phyloP scores from a whole-genome alignment of 1,140 invertebrate species.

The Anoplophora glabripennis region DNA sequence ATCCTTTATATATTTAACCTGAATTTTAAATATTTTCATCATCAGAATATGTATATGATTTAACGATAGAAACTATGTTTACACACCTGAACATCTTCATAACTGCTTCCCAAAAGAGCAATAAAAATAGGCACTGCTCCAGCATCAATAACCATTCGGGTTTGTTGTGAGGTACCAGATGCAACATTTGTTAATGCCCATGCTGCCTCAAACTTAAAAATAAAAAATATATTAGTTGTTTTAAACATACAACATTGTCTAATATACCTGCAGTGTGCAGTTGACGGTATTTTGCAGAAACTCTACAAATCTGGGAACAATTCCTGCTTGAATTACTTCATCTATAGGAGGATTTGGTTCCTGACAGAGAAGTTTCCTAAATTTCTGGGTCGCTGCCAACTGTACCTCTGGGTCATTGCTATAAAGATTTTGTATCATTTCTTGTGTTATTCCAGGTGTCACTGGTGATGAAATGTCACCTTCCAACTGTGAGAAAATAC shows the following conservation, averaged over 20 bases:
- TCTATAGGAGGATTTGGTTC: conserved; percentile 98
- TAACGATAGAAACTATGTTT: background rate
- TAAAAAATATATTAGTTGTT: background rate
- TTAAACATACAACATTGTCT: background rate
- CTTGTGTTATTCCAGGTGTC: conserved; percentile 60
- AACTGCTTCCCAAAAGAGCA: conserved; percentile 70
- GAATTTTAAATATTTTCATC: too few species aligned
- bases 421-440: conserved; percentile 84
- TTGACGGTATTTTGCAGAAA: conserved; percentile 84
- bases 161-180: conserved; percentile 93
- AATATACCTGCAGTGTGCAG: conserved; percentile 76
- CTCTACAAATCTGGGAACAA: conserved; percentile 94
- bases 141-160: conserved; percentile 88
- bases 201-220: conserved; percentile 90
- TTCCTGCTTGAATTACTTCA: conserved; percentile 95
- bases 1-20: too few species aligned
- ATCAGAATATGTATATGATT: background rate
- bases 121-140: conserved; percentile 94
- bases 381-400: conserved; percentile 88
- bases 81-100: conserved; percentile 74
- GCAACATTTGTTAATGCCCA: conserved; percentile 98
- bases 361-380: conserved; percentile 88
- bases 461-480: conserved; percentile 44
- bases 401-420: conserved; percentile 78
- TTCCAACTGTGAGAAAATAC: conserved; percentile 36